Base-by-base conservation (phyloP, 1,140 invertebrate species). In the Hestina assimilis region DNA sequence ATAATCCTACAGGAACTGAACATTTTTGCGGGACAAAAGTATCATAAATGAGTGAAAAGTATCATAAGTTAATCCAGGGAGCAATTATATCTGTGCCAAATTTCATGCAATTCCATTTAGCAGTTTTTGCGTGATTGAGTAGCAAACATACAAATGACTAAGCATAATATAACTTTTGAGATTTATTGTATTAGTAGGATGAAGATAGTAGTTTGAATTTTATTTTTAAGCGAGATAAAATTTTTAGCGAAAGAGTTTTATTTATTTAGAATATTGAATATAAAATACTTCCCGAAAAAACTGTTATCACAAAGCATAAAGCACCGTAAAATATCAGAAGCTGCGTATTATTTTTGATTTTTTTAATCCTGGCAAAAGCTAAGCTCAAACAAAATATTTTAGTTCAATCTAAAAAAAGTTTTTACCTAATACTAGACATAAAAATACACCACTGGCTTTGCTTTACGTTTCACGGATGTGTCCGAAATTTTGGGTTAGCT, bases 321-420 rank as follows among this genome's bases (percentile, higher is more conserved):
- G 45, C 38, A 50, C 31, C 56, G 54, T 28, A 33, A 59, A 62
- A 59, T 54, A 63, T 43, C 51, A 45, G 20, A 56, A 46, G 47
- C 51, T 33, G 55, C 26, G 31, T 47, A 59, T 60, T 60, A 59
- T 64, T 64, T 64, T 60, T 60, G 38, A 43, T 51, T 64, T 64
- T 47, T 38, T 46, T 46, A 59, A 55, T 28, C 15, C 45, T 60
- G 61, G 62, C 51, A 46, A 55, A 68, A 61, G 51, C 66, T 68
- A 68, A 64, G 57, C 66, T 46, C 35, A 48, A 56, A 64, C 61
- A 59, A 64, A 68, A 68, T 59, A 68, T 65, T 63, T 60, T 68
- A 63, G 66, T 64, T 64, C 57, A 61, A 51, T 41, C 20, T 45
- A 40, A 64, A 68, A 66, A 68, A 61, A 43, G 28, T 42, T 48